These are phyloP conservation scores for Morone saxatilis DNA, from an alignment of 2,113 vertebrate genomes.

Conservation along the genomic window DNA sequence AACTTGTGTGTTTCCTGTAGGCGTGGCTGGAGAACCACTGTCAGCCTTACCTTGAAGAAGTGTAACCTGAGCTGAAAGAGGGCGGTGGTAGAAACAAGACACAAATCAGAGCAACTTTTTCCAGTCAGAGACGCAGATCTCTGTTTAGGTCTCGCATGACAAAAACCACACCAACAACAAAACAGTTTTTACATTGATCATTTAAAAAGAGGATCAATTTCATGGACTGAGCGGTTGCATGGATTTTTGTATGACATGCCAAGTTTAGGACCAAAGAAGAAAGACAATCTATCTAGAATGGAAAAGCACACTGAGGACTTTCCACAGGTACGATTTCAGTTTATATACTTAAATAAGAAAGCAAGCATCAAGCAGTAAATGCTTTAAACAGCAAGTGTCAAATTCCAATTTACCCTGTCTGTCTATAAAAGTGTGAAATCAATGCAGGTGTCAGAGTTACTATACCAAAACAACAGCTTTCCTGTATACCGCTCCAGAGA, in stretches of 20 bases:
- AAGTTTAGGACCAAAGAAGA: slow-evolving; percentile 68
- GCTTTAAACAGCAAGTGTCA: slow-evolving; percentile 1
- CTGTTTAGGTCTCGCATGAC: background rate
- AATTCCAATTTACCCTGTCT: background rate
- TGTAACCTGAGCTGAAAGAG: slow-evolving; percentile 41
- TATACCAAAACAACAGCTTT: background rate
- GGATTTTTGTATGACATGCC: slow-evolving; percentile 27
- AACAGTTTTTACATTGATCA: background rate
- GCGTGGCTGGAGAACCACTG: slow-evolving; percentile 32
- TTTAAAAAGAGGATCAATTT: background rate
- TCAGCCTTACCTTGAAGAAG: slow-evolving; percentile 21
- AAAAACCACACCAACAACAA: background rate
- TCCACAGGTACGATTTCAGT: slow-evolving; percentile 72
- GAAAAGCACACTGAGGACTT: slow-evolving; percentile 29
- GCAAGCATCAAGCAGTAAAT: background rate
- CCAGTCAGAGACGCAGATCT: background rate
- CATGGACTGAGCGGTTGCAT: background rate
- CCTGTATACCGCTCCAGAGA: slow-evolving; percentile 15
- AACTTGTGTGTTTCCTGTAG: background rate
- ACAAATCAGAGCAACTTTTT: slow-evolving; percentile 12
- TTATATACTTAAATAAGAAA: background rate
- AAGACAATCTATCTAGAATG: slow-evolving; percentile 46
- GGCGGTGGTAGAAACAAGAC: background rate
- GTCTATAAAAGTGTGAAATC: background rate
- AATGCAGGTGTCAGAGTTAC: slow-evolving; percentile 3